Percentiles rank a stretch among this genome's conserved stretches.
phyloP scores from a whole-genome alignment of 2,797 vertebrate species.

The Oreochromis grahami region DNA sequence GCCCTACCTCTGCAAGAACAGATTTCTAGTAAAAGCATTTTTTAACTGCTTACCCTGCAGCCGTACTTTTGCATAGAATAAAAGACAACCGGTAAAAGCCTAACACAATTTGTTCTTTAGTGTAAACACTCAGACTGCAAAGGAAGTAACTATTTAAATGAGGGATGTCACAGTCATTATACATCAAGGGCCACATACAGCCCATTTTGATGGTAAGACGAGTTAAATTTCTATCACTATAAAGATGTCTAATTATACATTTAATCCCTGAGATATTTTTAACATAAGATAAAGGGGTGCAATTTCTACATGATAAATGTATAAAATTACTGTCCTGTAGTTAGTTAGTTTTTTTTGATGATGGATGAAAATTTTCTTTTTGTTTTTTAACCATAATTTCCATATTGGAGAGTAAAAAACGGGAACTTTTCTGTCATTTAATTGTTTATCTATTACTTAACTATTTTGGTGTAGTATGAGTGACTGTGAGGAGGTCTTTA shows the following conservation, averaged over 20 bases:
- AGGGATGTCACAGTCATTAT: not conserved
- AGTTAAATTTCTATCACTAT: not conserved
- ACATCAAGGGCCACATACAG: not conserved
- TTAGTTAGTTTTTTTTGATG: fast-evolving
- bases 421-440: not conserved
- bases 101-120: not conserved
- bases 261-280: not conserved
- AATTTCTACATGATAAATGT: not conserved
- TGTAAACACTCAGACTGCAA: not conserved
- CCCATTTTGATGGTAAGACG: not conserved
- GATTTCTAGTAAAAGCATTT: not conserved
- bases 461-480: not conserved
- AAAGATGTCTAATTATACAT: not conserved
- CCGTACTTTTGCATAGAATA: not conserved
- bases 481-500: not conserved
- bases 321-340: not conserved
- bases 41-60: not conserved
- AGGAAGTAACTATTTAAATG: not conserved
- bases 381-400: not conserved
- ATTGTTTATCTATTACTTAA: not conserved
- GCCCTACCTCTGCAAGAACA: not conserved
- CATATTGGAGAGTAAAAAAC: not conserved
- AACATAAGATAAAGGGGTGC: not conserved
- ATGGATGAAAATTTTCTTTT: not conserved
- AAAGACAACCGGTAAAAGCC: not conserved